Conservation (phyloP, 92 coral and sea anemone genomes). For the Micromussa lordhowensis region DNA sequence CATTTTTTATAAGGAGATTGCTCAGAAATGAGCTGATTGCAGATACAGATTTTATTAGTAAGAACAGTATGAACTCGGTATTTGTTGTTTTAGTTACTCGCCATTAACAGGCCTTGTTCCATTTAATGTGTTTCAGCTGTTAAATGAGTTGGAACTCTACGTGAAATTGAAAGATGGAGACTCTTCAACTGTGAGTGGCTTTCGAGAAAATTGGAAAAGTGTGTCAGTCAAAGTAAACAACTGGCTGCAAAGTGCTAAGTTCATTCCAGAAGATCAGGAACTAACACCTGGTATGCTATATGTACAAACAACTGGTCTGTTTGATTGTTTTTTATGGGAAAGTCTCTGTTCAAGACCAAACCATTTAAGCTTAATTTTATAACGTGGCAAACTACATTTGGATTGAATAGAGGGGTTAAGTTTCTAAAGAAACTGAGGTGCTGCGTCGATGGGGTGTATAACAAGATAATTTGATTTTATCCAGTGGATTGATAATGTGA, state of each 20-base stretch:
- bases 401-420: too few relatives aligned
- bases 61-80: too few relatives aligned
- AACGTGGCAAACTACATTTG: neutral
- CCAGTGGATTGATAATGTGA: too few relatives aligned
- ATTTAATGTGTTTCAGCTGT: conserved; percentile 36
- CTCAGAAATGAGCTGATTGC: too few relatives aligned
- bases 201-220: conserved; percentile 1
- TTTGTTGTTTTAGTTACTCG: too few relatives aligned
- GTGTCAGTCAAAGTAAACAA: conserved; percentile 16
- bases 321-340: conserved; percentile 1
- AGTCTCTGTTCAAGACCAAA: neutral
- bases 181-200: conserved; percentile 7
- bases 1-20: too few relatives aligned
- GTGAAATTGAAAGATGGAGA: conserved; percentile 19
- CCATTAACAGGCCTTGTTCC: conserved; percentile 10
- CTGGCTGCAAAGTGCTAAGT: conserved; percentile 4
- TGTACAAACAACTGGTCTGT: neutral
- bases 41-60: too few relatives aligned
- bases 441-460: too few relatives aligned
- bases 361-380: neutral
- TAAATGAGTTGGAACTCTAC: conserved; percentile 25
- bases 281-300: conserved; percentile 17
- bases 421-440: too few relatives aligned
- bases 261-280: conserved; percentile 18
- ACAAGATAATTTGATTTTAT: too few relatives aligned